Percentiles rank a stretch among this genome's conserved stretches.
These are phyloP conservation scores for Theristicus caerulescens DNA, from an alignment of 2,113 vertebrate genomes.

Conservation along the genomic window DNA sequence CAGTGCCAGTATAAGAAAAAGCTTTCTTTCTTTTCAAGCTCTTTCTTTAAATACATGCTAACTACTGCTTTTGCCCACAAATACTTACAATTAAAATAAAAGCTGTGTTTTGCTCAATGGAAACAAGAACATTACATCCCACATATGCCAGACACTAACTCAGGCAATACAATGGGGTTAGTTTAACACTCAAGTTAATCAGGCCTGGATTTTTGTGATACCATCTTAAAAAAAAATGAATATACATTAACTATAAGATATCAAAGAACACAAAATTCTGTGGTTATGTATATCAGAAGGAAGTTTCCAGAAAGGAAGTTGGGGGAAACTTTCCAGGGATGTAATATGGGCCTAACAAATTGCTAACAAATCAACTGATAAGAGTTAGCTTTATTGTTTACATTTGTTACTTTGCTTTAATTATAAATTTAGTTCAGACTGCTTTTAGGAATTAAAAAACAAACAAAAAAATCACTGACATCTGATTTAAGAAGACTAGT, in stretches of 20 bases:
- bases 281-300: background rate
- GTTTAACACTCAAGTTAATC: background rate
- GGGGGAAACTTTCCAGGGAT: background rate
- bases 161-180: background rate
- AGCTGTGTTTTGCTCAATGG: background rate
- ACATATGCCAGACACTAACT: background rate
- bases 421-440: background rate
- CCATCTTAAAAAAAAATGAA: background rate
- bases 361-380: background rate
- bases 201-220: background rate
- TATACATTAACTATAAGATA: background rate
- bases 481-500: background rate
- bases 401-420: background rate
- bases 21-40: background rate
- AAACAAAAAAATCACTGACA: background rate
- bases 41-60: background rate
- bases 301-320: background rate
- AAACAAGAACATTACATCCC: background rate
- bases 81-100: background rate
- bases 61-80: background rate
- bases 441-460: background rate
- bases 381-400: background rate
- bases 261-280: background rate
- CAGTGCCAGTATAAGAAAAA: background rate
- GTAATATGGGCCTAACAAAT: fast-evolving